Evolutionary conservation across 2,888 invertebrate species (phyloP), one percentile per base, ranked within the genome.

Genomic region (Vanessa cardui): DNA sequence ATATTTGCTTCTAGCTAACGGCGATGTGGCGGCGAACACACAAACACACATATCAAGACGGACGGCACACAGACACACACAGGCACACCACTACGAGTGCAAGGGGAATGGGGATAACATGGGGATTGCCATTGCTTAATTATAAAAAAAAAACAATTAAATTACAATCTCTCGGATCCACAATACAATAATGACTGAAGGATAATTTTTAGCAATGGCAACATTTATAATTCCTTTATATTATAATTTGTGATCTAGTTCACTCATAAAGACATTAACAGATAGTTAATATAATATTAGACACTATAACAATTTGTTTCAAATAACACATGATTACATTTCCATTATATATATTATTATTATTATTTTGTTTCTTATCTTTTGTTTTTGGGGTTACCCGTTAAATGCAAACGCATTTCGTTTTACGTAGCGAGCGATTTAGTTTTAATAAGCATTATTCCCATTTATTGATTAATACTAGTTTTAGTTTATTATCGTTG

Each of bases 191-290:
- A 58, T 26, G 54, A 54, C 58, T 58, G 44, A 71, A 21, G 72
- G 68, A 64, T 47, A 75, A 79, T 83, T 83, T 83, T 80, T 81
- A 76, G 80, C 79, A 80, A 82, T 81, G 90, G 88, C 89, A 87
- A 85, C 82, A 81, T 83, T 76, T 74, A 86, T 87, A 86, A 90
- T 91, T 91, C 90, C 90, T 90, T 88, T 84, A 82, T 81, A 83
- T 83, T 86, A 88, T 78, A 82, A 85, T 75, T 75, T 84, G 90
- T 91, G 91, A 92, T 89, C 74, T 89, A 88, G 86, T 88, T 92
- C 90, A 91, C 92, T 83, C 83, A 83, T 90, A 92, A 92, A 92
- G 92, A 92, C 92, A 92, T 92, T 92, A 92, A 90, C 90, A 88
- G 83, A 83, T 91, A 90, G 89, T 87, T 87, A 81, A 80, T 84